phyloP scores from a whole-genome alignment of 2,888 invertebrate species.

The Vesta saturnalis region DNA sequence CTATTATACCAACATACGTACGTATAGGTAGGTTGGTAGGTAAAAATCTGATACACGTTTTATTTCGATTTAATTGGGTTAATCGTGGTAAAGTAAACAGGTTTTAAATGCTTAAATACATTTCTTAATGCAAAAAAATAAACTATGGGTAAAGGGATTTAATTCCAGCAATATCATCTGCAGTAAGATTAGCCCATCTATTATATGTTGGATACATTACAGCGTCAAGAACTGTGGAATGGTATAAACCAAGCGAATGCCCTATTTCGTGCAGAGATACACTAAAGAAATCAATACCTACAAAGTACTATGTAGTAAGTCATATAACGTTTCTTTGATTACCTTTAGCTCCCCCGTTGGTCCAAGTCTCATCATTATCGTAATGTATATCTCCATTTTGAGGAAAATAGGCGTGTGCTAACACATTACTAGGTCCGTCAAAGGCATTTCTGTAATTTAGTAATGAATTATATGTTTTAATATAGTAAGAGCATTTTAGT shows the following conservation, averaged over 20 bases:
- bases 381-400: background rate
- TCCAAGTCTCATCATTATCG: background rate
- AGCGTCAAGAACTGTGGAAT: background rate
- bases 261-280: background rate
- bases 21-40: no score
- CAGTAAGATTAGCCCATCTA: background rate
- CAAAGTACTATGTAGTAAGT: no score
- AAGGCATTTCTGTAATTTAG: background rate
- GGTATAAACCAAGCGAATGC: background rate
- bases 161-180: background rate
- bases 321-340: no score
- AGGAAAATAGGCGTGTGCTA: background rate
- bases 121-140: no score
- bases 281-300: constrained; percentile 2
- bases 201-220: background rate
- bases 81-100: no score
- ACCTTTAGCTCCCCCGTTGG: background rate
- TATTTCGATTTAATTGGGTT: no score
- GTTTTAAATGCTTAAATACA: no score
- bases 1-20: no score
- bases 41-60: no score
- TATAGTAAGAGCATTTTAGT: background rate
- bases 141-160: background rate
- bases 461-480: no score
- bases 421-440: background rate